Evolutionary conservation across 2,888 invertebrate genomes (phyloP), one percentile per base, ranked within the genome.

Genomic region (Ophioninae sp.): DNA sequence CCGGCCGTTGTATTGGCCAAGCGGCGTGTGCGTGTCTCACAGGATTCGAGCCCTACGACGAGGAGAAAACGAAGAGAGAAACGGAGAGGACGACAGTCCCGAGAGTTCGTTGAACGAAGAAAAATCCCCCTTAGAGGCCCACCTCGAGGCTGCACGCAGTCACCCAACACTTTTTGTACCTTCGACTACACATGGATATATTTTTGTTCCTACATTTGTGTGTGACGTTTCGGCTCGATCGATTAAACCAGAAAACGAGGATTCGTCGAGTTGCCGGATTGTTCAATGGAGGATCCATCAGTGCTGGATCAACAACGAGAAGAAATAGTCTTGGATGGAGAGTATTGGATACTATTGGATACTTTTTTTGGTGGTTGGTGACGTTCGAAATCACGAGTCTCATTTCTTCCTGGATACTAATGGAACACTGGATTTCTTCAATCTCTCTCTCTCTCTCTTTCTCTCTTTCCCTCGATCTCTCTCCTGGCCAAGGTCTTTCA

Each of bases 61-160:
- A 58, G 81, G 58, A 58, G 9, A 44, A 67, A 58, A 56, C 44
- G 69, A n/a, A n/a, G n/a, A 22, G 51, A 61, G 81, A 59, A 41
- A 64, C 73, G 56, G 44, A 56, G 44, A 56, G 63, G 80, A 72
- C 79, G 74, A 65, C 72, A 68, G 59, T 73, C 69, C 20, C 41
- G 59, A 63, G 85, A 79, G 86, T 87, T 87, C 86, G 86, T 87
- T 86, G 86, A 86, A 86, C 86, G 86, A 64, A 30, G 30, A 30
- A 30, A 30, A 23, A 63, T 58, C 37, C 71, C 51, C 75, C n/a
- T 71, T 59, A 74, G 64, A 77, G 30, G 68, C 64, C 68, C 61
- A 63, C 75, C 75, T 73, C 73, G 64, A 51, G 75, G 56, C 61
- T 76, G 41, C 51, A 51, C 51, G 17, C 51, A 51, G 51, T 51